phyloP scores from a whole-genome alignment of 2,797 vertebrate genomes.

The Crenuchus spilurus region DNA sequence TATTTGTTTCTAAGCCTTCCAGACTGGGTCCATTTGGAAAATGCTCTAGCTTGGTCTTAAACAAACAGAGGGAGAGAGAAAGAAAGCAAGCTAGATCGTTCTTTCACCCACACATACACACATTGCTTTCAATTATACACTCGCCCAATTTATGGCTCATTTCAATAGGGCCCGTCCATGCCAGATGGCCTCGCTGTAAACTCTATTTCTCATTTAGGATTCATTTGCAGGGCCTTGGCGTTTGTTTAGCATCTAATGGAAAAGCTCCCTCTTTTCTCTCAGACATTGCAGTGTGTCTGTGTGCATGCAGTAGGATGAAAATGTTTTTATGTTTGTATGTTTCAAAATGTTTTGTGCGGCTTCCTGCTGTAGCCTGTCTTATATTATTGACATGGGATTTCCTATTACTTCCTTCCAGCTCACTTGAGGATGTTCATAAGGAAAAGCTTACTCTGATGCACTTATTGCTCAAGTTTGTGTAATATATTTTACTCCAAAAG shows the following conservation, averaged over 20 bases:
- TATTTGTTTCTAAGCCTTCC: no score
- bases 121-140: constrained; percentile 64
- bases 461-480: neutral
- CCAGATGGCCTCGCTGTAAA: constrained; percentile 74
- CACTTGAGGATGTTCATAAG: neutral
- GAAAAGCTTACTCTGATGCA: neutral
- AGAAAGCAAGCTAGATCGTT: constrained; percentile 9
- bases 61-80: constrained; percentile 32
- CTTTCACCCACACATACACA: constrained; percentile 28
- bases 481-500: neutral
- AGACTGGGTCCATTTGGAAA: constrained; percentile 31
- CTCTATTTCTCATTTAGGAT: constrained; percentile 71
- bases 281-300: constrained; percentile 15
- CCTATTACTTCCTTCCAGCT: neutral
- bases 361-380: neutral
- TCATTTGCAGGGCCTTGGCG: constrained; percentile 66
- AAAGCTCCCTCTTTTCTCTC: constrained; percentile 59
- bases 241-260: constrained; percentile 74
- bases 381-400: neutral
- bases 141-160: constrained; percentile 64
- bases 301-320: constrained; percentile 46
- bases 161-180: constrained; percentile 60
- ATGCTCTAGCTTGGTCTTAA: constrained; percentile 27
- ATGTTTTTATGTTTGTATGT: constrained; percentile 16
- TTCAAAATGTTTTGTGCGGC: neutral